Conservation (phyloP, 2,797 vertebrate species). For the Loriculus beryllinus region DNA sequence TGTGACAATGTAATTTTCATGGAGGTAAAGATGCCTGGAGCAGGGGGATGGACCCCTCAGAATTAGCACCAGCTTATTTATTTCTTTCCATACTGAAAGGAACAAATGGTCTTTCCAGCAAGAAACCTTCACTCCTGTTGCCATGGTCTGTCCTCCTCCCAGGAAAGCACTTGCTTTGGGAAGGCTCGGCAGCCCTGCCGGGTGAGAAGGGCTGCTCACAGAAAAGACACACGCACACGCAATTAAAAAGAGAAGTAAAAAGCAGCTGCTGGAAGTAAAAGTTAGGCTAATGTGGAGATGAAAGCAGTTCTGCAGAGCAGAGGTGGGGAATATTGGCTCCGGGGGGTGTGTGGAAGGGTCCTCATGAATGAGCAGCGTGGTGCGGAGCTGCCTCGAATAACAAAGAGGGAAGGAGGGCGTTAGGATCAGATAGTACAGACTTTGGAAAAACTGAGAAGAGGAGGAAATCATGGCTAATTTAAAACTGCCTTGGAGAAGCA, state of each 20-base stretch:
- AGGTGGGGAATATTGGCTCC: slow-evolving; percentile 39
- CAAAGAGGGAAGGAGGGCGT: slow-evolving; percentile 47
- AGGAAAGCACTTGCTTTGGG: background rate
- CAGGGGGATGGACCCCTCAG: background rate
- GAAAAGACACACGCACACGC: background rate
- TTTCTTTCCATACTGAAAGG: background rate
- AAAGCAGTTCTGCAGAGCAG: slow-evolving; percentile 40
- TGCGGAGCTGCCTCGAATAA: slow-evolving; percentile 23
- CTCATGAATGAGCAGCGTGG: slow-evolving; percentile 35
- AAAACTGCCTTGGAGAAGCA: slow-evolving; percentile 41
- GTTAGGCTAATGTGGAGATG: background rate
- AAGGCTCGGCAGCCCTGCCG: background rate
- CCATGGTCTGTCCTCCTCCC: background rate
- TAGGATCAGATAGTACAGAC: slow-evolving; percentile 11
- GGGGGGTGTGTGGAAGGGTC: slow-evolving; percentile 38
- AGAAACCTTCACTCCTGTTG: background rate
- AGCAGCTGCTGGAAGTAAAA: slow-evolving; percentile 36
- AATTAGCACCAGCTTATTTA: background rate
- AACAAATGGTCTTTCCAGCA: slow-evolving; percentile 10
- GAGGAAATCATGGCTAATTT: slow-evolving; percentile 57
- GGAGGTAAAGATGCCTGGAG: background rate
- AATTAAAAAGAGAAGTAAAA: background rate
- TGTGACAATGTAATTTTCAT: background rate
- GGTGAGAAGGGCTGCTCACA: background rate
- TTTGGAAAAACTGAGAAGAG: slow-evolving; percentile 1